Evolutionary conservation across 2,113 vertebrate species (phyloP).

Genomic region (Hydrochoerus hydrochaeris): DNA sequence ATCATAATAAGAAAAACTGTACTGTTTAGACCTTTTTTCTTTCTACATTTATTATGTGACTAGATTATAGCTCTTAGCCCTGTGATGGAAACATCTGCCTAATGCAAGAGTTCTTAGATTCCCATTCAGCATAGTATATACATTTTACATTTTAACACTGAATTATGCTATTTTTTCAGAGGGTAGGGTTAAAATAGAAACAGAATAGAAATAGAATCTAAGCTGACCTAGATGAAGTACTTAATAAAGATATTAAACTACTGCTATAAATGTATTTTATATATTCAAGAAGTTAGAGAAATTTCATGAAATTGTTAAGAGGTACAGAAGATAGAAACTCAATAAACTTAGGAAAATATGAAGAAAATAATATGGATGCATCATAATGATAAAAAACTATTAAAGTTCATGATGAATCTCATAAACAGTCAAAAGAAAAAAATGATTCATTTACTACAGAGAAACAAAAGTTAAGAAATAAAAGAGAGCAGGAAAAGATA

Average conservation of each 20-base stretch:
- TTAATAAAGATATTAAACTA: neutral
- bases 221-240: neutral
- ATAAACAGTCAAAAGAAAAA: neutral
- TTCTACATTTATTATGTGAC: conserved; percentile 9
- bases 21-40: neutral
- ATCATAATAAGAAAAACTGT: neutral
- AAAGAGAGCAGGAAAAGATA: neutral
- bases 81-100: neutral
- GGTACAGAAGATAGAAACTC: neutral
- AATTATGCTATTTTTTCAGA: too few relatives aligned
- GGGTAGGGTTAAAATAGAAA: too few relatives aligned
- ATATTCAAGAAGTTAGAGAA: neutral
- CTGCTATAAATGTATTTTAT: neutral
- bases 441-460: neutral
- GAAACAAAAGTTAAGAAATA: neutral
- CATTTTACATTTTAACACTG: too few relatives aligned
- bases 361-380: neutral
- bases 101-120: neutral
- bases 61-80: neutral
- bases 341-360: neutral
- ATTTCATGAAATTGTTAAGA: neutral
- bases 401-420: neutral
- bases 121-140: neutral
- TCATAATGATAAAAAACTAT: neutral
- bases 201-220: neutral